Conservation (phyloP, 2,888 invertebrate species). For the Cerceris rybyensis region DNA sequence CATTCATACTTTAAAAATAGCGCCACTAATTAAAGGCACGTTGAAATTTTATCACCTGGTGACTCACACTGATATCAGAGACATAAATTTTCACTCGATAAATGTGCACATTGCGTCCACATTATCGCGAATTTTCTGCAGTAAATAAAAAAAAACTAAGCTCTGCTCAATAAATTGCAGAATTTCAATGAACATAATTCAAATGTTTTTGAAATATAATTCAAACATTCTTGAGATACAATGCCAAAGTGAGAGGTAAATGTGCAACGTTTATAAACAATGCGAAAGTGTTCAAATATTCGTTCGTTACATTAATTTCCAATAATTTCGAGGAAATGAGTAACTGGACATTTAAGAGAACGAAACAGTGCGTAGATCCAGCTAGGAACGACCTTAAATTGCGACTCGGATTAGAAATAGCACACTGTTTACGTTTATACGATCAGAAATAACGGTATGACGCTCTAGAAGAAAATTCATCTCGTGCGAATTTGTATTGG, state of each 20-base stretch:
- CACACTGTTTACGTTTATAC: conserved; percentile 1
- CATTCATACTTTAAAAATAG: no score
- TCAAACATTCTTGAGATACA: no score
- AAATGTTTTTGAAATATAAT: no score
- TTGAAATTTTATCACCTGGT: no score
- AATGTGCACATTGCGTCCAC: no score
- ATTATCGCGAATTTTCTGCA: no score
- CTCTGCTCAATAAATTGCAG: no score
- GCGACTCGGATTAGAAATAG: conserved; percentile 16
- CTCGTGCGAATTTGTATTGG: conserved; percentile 1
- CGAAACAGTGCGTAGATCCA: conserved; percentile 12
- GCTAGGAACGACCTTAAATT: neutral
- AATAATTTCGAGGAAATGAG: neutral
- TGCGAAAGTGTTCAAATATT: neutral
- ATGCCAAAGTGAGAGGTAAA: neutral
- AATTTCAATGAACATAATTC: no score
- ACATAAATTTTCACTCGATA: no score
- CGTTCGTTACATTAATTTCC: neutral
- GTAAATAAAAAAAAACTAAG: no score
- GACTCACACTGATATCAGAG: no score
- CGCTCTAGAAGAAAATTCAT: conserved; percentile 2
- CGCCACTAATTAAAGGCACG: no score
- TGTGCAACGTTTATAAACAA: neutral
- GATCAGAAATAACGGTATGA: conserved; percentile 26
- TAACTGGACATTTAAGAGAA: neutral